Base-by-base conservation (phyloP, 2,888 invertebrate genomes). In the Dermolepida albohirtum region DNA sequence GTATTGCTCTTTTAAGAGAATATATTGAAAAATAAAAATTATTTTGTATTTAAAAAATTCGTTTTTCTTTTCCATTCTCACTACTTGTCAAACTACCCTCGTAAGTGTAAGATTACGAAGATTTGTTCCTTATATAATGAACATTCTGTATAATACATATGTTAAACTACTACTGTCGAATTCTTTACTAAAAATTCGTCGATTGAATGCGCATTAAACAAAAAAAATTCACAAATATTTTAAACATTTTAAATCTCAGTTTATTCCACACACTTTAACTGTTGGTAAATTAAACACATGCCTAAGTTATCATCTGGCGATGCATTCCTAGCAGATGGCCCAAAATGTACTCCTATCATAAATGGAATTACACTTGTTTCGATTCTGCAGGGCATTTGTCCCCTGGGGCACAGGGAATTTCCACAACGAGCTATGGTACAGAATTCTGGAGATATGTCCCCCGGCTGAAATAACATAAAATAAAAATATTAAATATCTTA, bases 401-500 rank as follows among this genome's bases (percentile, higher is more conserved):
- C 86, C 79, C 52, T 88, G 81, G 84, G 83, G 76, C 94, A 94
- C 74, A 94, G 88, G 0, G 89, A 88, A 73, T 84, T 86, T 2
- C 94, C 94, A 80, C 94, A 94, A 77, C 92, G 93, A 50, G 92
- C 89, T 5, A 93, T 88, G 79, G 92, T 92, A 78, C 94, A 94
- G 7, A 90, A 87, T 0, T 89, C 90, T 0, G 88, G 85, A 0
- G 86, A 86, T 71, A 84, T 81, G 69, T 86, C 85, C 1, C 86
- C 86, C 1, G 88, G 87, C 90, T 90, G 82, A 64, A 78, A 84
- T 34, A 5, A 74, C 22, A 22, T 22, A 22, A 22, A 22, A n/a
- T n/a, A n/a, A n/a, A n/a, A n/a, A n/a, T n/a, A n/a, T n/a, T n/a
- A n/a, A n/a, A n/a, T n/a, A n/a, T n/a, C n/a, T n/a, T n/a, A n/a